A percentile compares a stretch with the other conserved stretches of the same genome.
phyloP scores from a whole-genome alignment of 2,888 invertebrate species.

The Lasioglossum vierecki region DNA sequence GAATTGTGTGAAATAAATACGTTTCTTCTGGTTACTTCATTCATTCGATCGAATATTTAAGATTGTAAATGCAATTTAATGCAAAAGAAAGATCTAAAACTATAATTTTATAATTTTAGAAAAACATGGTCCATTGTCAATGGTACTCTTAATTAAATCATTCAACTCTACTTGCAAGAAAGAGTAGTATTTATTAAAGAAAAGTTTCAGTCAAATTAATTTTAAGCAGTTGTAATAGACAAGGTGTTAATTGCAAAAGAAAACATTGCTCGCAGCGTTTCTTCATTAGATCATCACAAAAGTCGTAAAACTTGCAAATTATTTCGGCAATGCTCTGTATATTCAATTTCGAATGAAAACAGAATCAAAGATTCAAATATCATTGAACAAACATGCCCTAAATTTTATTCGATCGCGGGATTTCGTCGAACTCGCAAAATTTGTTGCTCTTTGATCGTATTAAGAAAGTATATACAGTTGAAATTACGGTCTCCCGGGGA shows the following conservation, averaged over 20 bases:
- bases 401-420: conserved; percentile 32
- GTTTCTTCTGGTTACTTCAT: background rate
- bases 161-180: background rate
- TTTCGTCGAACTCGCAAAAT: conserved; percentile 23
- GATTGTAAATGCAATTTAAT: background rate
- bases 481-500: background rate
- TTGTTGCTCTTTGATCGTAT: background rate
- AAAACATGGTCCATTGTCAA: background rate
- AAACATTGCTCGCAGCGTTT: background rate
- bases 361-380: conserved; percentile 49
- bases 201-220: background rate
- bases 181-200: background rate
- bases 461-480: background rate
- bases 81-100: background rate
- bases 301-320: background rate
- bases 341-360: conserved; percentile 28
- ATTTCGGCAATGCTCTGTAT: background rate
- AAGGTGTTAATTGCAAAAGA: background rate
- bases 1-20: background rate
- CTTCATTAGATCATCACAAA: conserved; percentile 8
- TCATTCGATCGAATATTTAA: background rate
- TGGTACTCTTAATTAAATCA: background rate
- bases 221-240: background rate
- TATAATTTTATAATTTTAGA: background rate
- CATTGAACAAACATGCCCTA: conserved; percentile 1